Base-by-base conservation (phyloP, 2,797 vertebrate species). In the Eulemur rubriventer region DNA sequence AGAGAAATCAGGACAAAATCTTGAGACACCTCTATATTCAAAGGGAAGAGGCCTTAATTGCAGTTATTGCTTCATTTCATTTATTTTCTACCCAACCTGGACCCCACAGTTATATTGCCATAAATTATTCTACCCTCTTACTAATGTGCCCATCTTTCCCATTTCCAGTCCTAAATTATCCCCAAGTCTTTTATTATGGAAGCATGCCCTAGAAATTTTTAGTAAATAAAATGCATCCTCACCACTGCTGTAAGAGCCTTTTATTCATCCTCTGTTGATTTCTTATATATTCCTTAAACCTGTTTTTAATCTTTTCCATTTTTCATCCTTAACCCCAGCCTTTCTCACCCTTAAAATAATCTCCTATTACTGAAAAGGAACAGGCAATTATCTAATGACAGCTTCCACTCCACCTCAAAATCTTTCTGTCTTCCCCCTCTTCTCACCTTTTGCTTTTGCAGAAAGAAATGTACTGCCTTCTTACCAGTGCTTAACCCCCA, bases 241-340 rank as follows among this genome's bases (percentile, higher is more conserved):
- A 78, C 20, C n/a, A 72, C 67, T 82, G 35, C 24, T 63, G 6
- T 55, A 89, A 87, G 91, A 75, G 22, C 14, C 52, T 89, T 43
- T 82, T 92, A 81, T 46, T 86, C 76, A 78, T 65, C 22, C 9
- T 57, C 55, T 79, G 2, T 76, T 85, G 79, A 52, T 72, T 81
- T 70, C 52, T 84, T 69, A 24, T 69, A 24, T 84, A 95, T 55
- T 75, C 48, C 48, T 79, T 79, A 79, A 16, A 79, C n/a, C 35
- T 94, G 30, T 83, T 89, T 95, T 92, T 85, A 89, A 88, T 57
- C 61, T 93, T 61, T 84, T 69, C 72, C 73, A 41, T 85, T 89
- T 94, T 89, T 73, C 63, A 80, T 76, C 67, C 69, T 76, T 85
- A 70, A 81, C 35, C 35, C 22, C 55, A 81, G 38, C 14, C 61